Evolutionary conservation across 2,888 invertebrate genomes (phyloP), one percentile per base, ranked within the genome.

Genomic region (Mesorhabditis spiculigera): DNA sequence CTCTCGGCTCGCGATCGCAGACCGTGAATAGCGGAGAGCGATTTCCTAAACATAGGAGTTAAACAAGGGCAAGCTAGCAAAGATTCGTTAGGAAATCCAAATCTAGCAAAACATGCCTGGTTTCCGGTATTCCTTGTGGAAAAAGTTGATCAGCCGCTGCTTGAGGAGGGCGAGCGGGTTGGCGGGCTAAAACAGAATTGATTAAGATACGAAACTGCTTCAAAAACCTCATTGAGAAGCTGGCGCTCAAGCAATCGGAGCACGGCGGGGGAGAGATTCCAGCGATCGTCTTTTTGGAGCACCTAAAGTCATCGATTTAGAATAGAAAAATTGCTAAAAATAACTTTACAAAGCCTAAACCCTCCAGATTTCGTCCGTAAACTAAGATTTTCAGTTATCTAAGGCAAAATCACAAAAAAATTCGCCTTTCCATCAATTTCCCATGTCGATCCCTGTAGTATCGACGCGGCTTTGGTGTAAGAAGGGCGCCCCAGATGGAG

Each of bases 221-320:
- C 28, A 28, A 28, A 28, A 28, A 28, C 28, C 79, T 91, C 89
- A 43, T 91, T 88, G 85, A 95, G 93, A n/a, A 79, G 89, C 84
- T 93, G 92, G 74, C 89, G 89, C n/a, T 92, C 92, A 68, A 95
- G 84, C 87, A 92, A 91, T 0, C 91, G 90, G 16, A 92, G 85
- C 66, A 97, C 92, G 86, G 92, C 92, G 5, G 92, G 91, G 0
- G 93, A 93, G 0, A 95, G 88, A 87, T 97, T 98, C 0, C 94
- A 94, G 16, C 66, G 66, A 0, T 64, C 43, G 65, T 82, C 82
- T 0, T 77, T 71, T n/a, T 63, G n/a, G 65, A 72, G 28, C 28
- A 28, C 28, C 28, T 28, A 28, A 28, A 28, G 3, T 28, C 28
- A 28, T 28, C 1, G 1, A 28, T 1, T 28, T 28, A 28, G 1